Conservation (phyloP, 2,888 invertebrate species). For the Cerceris rybyensis region DNA sequence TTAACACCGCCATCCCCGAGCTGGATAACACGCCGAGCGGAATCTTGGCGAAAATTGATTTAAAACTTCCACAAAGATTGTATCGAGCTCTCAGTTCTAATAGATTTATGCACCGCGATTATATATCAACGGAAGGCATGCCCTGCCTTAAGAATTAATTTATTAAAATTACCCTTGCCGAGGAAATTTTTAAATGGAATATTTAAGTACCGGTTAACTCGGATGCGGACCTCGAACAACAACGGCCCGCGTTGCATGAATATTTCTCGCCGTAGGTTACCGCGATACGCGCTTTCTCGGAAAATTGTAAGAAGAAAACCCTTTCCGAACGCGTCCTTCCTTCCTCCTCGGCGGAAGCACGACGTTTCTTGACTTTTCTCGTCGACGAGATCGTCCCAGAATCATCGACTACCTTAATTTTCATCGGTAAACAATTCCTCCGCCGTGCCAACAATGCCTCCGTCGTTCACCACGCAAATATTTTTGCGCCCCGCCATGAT, state of each 20-base stretch:
- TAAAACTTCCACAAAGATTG: constrained; percentile 9
- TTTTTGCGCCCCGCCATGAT: too few species aligned
- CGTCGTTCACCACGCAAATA: too few species aligned
- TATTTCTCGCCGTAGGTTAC: neutral
- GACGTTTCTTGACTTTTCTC: too few species aligned
- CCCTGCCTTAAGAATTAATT: neutral
- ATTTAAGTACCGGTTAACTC: neutral
- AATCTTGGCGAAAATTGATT: constrained; percentile 31
- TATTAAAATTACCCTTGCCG: neutral
- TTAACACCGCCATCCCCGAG: neutral
- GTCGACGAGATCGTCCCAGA: too few species aligned
- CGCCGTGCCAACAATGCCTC: too few species aligned
- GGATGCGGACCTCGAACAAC: neutral
- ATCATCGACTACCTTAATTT: too few species aligned
- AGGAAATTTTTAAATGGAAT: neutral
- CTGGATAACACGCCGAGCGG: neutral
- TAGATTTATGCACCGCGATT: constrained; percentile 12
- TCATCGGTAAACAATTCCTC: too few species aligned
- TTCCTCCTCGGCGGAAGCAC: too few species aligned
- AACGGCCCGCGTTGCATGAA: neutral
- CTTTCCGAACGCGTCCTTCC: too few species aligned
- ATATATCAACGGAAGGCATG: neutral
- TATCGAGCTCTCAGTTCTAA: constrained; percentile 3
- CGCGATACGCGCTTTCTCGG: neutral
- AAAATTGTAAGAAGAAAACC: neutral